Evolutionary conservation across 2,797 vertebrate genomes (phyloP).

Genomic region (Orientallactaga sibirica): DNA sequence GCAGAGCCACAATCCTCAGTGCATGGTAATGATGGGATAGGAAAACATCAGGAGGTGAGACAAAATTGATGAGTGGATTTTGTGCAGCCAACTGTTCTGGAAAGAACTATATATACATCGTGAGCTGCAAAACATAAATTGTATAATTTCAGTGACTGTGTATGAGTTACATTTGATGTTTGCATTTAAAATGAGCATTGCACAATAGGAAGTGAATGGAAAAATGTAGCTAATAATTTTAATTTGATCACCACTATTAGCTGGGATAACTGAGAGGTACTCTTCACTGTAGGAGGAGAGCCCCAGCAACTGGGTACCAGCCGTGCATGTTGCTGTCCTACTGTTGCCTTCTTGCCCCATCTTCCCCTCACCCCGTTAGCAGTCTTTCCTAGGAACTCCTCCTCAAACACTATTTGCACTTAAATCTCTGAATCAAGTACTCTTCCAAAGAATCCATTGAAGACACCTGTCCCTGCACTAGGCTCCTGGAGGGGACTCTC

Average conservation of each 20-base stretch:
- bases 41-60: neutral
- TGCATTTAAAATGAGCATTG: neutral
- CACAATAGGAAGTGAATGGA: neutral
- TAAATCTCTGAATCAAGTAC: neutral
- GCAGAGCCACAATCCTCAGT: too few species aligned
- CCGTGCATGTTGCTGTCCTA: rapidly evolving
- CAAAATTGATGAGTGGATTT: neutral
- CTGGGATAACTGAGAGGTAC: neutral
- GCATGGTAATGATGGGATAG: neutral
- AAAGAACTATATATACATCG: neutral
- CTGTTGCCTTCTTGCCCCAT: neutral
- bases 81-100: neutral
- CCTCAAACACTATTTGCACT: neutral
- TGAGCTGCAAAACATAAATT: neutral
- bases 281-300: neutral
- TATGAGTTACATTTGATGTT: neutral
- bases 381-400: neutral
- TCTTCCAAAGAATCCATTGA: neutral
- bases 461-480: neutral
- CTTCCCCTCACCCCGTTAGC: neutral
- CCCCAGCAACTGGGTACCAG: neutral
- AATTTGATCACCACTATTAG: neutral
- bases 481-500: neutral
- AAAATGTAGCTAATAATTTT: neutral
- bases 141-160: neutral